Conservation (phyloP, 2,888 invertebrate species). For the Acrobasis repandana region DNA sequence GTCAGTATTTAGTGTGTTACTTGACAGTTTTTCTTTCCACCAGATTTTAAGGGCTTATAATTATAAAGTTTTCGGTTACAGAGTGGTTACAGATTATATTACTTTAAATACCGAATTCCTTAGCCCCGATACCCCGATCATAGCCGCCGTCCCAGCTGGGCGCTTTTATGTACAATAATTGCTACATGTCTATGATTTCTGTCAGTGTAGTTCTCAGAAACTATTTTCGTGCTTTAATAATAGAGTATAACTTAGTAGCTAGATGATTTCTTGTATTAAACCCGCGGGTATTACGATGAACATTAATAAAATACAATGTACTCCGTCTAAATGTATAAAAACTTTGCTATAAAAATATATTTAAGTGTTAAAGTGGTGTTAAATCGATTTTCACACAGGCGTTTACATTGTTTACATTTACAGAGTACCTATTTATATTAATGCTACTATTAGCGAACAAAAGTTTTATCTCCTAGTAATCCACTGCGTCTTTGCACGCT, state of each 20-base stretch:
- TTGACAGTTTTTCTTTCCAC: too few relatives aligned
- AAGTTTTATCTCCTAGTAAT: too few relatives aligned
- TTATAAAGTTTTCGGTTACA: too few relatives aligned
- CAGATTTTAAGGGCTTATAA: too few relatives aligned
- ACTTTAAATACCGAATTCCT: too few relatives aligned
- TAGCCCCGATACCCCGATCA: too few relatives aligned
- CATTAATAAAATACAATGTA: neutral
- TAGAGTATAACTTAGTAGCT: neutral
- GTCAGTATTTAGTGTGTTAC: too few relatives aligned
- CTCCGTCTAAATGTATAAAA: neutral
- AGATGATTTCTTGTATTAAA: neutral
- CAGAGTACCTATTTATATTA: too few relatives aligned
- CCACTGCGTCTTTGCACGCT: too few relatives aligned
- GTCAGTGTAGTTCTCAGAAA: neutral
- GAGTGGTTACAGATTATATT: too few relatives aligned
- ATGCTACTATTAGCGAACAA: too few relatives aligned
- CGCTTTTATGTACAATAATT: neutral
- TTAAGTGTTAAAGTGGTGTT: neutral
- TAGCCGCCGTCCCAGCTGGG: neutral
- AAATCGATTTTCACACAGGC: neutral
- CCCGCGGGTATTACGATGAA: neutral
- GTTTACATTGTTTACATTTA: too few relatives aligned
- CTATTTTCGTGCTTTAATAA: slow-evolving; percentile 1
- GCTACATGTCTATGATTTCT: neutral
- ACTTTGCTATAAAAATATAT: neutral